Base-by-base conservation (phyloP, 2,888 invertebrate species). In the Apamea crenata region DNA sequence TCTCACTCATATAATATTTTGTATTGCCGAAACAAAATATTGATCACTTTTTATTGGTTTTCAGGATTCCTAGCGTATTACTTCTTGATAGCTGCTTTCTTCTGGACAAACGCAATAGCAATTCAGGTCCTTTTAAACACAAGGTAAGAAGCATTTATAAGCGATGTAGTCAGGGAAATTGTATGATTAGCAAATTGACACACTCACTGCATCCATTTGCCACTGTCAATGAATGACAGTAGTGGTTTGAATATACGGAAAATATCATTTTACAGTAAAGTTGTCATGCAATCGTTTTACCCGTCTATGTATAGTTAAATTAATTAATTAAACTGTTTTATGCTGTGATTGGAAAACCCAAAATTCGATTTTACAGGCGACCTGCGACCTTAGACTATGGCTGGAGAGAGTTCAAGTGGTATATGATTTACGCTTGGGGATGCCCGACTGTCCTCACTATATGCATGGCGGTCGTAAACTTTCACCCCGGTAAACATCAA, bases 101-200 rank as follows among this genome's bases (percentile, higher is more conserved):
- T 98, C 91, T 98, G 98, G 98, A 93, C 98, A 80, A 98, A 98
- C 90, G 95, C 97, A n/a, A 97, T 98, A 77, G 97, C 98, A 4
- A 97, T 98, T 91, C 98, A 98, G 91, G 97, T 98, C 68, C 97
- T 98, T 95, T 95, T 97, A 90, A 96, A 95, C 66, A 97, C 97
- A 59, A 97, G 97, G 98, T 98, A 94, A 97, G 97, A 78, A 71
- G 53, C 40, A 29, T 63, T 81, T 65, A 71, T 74, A n/a, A 77
- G 36, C 21, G 16, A 4, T 32, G 5, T 47, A 40, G 21, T 32
- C 18, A 29, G 12, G 1, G 21, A 29, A n/a, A 44, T 63, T 74
- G 10, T 56, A 68, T n/a, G 12, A 32, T 70, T n/a, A 50, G 21
- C 21, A 16, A 5, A 50, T 21, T 56, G 12, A 44, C n/a, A n/a